Percentiles rank a stretch among this genome's conserved stretches.
phyloP scores from a whole-genome alignment of 2,113 vertebrate genomes.

The Thymallus thymallus region DNA sequence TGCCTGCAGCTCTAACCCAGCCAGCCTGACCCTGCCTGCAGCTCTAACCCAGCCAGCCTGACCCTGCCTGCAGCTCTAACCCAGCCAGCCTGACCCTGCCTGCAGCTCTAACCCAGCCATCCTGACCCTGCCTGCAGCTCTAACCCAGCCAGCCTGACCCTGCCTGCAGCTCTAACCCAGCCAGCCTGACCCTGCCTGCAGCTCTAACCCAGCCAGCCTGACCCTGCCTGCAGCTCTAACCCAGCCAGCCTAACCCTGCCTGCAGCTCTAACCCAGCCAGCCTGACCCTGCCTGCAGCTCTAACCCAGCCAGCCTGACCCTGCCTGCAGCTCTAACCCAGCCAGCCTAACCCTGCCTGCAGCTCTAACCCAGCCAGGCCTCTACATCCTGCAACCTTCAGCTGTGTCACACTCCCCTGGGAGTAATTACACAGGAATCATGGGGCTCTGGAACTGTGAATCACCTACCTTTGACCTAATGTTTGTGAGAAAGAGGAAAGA shows the following conservation, averaged over 20 bases:
- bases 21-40: too few species aligned
- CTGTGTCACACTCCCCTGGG: background rate
- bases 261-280: background rate
- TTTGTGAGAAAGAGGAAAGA: background rate
- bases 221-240: too few species aligned
- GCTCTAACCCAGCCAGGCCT: background rate
- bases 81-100: background rate
- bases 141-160: background rate
- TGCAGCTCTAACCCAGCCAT: too few species aligned
- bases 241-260: background rate
- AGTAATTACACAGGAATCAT: conserved; percentile 54
- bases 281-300: too few species aligned
- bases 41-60: conserved; percentile 3
- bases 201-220: too few species aligned
- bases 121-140: too few species aligned
- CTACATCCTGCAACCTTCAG: background rate
- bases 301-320: too few species aligned
- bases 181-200: too few species aligned
- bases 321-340: too few species aligned
- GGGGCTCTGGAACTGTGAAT: conserved; percentile 22
- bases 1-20: background rate
- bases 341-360: background rate
- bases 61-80: too few species aligned
- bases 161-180: background rate
- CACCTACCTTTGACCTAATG: conserved; percentile 48